Percentiles rank a stretch among this genome's conserved stretches.
Evolutionary conservation across 1,140 invertebrate genomes (phyloP).

Genomic region (Drosophila bocqueti): DNA sequence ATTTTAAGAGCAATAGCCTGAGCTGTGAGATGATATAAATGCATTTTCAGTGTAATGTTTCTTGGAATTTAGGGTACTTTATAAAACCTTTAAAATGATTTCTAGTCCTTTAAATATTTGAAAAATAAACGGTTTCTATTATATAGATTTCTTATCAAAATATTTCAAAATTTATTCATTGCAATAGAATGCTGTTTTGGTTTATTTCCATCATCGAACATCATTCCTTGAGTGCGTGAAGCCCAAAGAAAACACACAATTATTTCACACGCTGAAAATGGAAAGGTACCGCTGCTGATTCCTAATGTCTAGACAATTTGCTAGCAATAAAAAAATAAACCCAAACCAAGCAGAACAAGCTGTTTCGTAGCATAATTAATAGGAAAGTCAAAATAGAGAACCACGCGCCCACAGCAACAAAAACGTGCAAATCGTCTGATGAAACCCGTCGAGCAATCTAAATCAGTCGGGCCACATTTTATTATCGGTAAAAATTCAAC

Average conservation of each 20-base stretch:
- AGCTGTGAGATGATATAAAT: not conserved
- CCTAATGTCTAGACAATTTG: constrained; percentile 21
- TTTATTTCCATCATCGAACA: constrained; percentile 15
- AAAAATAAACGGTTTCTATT: not conserved
- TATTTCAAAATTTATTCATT: not conserved
- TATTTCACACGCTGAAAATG: constrained; percentile 14
- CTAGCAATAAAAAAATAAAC: constrained; percentile 7
- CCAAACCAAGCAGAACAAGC: not conserved
- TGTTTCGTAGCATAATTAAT: constrained; percentile 24
- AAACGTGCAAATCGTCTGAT: constrained; percentile 47
- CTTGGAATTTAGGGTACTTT: too few relatives aligned
- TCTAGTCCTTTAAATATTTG: not conserved
- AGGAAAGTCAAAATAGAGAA: constrained; percentile 12
- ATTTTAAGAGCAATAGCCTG: not conserved
- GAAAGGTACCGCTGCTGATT: constrained; percentile 20
- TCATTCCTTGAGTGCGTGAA: constrained; percentile 33
- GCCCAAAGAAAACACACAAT: constrained; percentile 25
- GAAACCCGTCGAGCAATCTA: constrained; percentile 43
- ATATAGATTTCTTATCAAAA: not conserved
- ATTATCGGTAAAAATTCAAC: constrained; percentile 23
- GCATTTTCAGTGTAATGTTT: not conserved
- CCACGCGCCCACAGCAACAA: constrained; percentile 22
- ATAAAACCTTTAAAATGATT: not conserved
- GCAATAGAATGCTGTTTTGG: not conserved
- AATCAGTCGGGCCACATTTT: constrained; percentile 50